Evolutionary conservation across 53 echinoderm and acorn worm species (phyloP), one percentile per base, ranked within the genome.

Genomic region (Holothuria leucospilota): DNA sequence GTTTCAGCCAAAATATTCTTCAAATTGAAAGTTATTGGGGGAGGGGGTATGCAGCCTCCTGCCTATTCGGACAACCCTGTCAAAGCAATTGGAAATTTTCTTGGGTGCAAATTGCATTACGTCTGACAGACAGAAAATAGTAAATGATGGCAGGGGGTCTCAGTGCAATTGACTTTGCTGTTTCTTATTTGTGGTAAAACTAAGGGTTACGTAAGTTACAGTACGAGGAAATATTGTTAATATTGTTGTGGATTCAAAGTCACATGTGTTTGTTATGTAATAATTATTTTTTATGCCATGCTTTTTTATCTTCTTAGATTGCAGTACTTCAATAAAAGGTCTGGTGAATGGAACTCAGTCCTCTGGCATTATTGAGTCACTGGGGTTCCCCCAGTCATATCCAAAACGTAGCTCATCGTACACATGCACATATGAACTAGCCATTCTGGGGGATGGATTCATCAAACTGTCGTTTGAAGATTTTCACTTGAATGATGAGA

Each of bases 391-490:
- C 1, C 5, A 20, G 39, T 91, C 89, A 26, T 94, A 94, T 78
- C 79, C 89, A 51, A 88, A 91, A 71, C 82, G 81, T 46, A 61
- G 62, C 53, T 84, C 89, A 26, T 69, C 69, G 41, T 94, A 94
- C 79, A 63, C 39, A 20, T 94, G 94, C 59, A 89, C 71, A 42
- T 58, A 91, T 69, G 70, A 69, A 4, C 67, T 94, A 29, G 82
- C 81, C 9, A 69, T 77, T 62, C 56, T 86, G 63, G 65, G 38
- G 7, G 75, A 62, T 11, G 89, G 83, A 29, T 63, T 65, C 62
- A 71, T 94, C 51, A 42, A 53, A 23, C 78, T 94, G 42, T 86
- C 84, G 9, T 94, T 94, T 71, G 89, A 86, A 49, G 94, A 94
- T 69, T 94, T 94, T 64, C 94, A 94, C 60, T 91, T 94, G 11